phyloP scores from a whole-genome alignment of 2,888 invertebrate genomes.

The Desoria tigrina region DNA sequence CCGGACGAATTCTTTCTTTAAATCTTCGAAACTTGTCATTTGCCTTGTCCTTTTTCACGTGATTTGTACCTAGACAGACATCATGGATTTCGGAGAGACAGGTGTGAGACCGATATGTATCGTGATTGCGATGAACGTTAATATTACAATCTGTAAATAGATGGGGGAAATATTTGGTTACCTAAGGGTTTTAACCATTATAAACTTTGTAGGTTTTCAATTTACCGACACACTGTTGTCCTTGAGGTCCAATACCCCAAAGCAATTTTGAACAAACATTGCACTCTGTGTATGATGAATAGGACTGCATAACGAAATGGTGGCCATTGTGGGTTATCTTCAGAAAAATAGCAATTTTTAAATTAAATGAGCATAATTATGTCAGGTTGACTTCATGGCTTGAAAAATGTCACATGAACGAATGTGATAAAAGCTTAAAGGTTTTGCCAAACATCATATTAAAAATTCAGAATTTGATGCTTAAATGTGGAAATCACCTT shows the following conservation, averaged over 20 bases:
- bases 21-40: slow-evolving; percentile 73
- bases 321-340: slow-evolving; percentile 82
- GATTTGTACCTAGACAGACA: slow-evolving; percentile 67
- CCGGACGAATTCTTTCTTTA: slow-evolving; percentile 67
- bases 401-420: too few species aligned
- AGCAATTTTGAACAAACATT: slow-evolving; percentile 89
- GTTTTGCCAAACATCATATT: too few species aligned
- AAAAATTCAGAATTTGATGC: not conserved
- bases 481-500: slow-evolving; percentile 59
- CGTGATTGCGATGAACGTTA: slow-evolving; percentile 73
- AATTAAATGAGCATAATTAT: too few species aligned
- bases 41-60: slow-evolving; percentile 63
- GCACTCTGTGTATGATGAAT: slow-evolving; percentile 86
- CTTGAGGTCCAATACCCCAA: slow-evolving; percentile 95
- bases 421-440: too few species aligned
- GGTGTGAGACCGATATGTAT: slow-evolving; percentile 15
- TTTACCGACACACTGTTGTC: slow-evolving; percentile 89
- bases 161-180: slow-evolving; percentile 29
- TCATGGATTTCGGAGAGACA: slow-evolving; percentile 80
- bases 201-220: too few species aligned
- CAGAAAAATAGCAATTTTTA: slow-evolving; percentile 18
- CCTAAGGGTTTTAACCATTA: too few species aligned
- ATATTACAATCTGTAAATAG: slow-evolving; percentile 75
- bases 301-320: slow-evolving; percentile 83
- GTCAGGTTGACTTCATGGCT: too few species aligned